Percentiles rank a stretch among this genome's conserved stretches.
These are phyloP conservation scores for Uropetala carovei DNA, from an alignment of 2,888 invertebrate genomes.

Conservation along the genomic window DNA sequence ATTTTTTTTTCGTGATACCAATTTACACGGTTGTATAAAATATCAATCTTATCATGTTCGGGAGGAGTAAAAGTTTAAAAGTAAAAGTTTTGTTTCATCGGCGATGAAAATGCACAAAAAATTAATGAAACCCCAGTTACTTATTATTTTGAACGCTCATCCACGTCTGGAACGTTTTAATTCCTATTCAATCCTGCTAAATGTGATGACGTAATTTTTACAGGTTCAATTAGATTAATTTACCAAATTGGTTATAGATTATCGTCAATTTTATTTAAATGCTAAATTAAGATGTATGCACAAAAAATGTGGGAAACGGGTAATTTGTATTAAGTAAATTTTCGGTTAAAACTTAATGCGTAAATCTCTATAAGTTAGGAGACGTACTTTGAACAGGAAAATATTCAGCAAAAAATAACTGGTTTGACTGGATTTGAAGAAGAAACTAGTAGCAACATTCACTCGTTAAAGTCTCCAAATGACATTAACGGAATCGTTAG, in stretches of 20 bases:
- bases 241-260: too few relatives aligned
- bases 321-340: too few relatives aligned
- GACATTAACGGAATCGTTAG: not conserved
- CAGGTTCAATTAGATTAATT: too few relatives aligned
- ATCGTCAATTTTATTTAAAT: too few relatives aligned
- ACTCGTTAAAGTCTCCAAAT: not conserved
- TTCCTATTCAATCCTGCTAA: not conserved
- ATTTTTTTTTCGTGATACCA: not conserved
- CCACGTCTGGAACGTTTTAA: not conserved
- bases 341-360: too few relatives aligned
- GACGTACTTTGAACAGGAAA: too few relatives aligned
- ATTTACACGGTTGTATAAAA: constrained; percentile 11
- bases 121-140: not conserved
- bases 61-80: not conserved
- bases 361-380: too few relatives aligned
- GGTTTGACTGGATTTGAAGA: not conserved
- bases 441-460: not conserved
- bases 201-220: too few relatives aligned
- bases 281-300: too few relatives aligned
- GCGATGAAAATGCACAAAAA: not conserved
- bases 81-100: not conserved
- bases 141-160: not conserved
- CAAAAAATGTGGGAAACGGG: too few relatives aligned
- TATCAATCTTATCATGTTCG: not conserved
- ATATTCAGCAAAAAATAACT: not conserved